phyloP scores from a whole-genome alignment of 92 coral and sea anemone genomes.

The Anthopleura xanthogrammica region DNA sequence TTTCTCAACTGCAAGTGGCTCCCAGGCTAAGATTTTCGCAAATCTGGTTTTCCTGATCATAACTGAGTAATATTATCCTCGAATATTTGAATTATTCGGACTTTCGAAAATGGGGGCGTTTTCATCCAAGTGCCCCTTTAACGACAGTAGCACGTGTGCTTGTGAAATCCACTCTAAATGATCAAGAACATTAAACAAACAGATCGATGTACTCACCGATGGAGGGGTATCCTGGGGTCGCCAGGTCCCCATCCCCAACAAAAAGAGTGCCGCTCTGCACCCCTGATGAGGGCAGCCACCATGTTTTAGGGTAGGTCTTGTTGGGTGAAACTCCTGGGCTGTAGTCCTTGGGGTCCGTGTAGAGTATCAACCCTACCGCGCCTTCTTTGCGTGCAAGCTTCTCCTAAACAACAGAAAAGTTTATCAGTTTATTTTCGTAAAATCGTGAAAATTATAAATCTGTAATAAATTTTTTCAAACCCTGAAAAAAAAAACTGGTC shows the following conservation, averaged over 20 bases:
- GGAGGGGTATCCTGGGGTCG: conserved; percentile 83
- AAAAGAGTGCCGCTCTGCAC: conserved; percentile 76
- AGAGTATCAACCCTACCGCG: conserved; percentile 71
- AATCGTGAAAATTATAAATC: too few species aligned
- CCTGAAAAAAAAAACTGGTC: too few species aligned
- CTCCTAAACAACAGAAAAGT: conserved; percentile 32
- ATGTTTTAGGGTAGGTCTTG: conserved; percentile 69
- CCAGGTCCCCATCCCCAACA: conserved; percentile 68
- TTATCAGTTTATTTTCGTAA: background rate
- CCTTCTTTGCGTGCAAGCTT: conserved; percentile 61
- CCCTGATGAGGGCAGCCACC: conserved; percentile 93
- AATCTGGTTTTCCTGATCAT: too few species aligned
- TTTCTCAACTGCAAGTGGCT: too few species aligned
- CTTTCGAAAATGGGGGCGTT: too few species aligned
- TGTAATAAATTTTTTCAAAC: too few species aligned
- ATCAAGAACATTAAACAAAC: background rate
- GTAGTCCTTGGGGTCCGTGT: conserved; percentile 75
- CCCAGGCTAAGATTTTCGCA: too few species aligned
- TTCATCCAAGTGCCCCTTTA: too few species aligned
- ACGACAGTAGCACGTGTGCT: too few species aligned
- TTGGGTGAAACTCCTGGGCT: conserved; percentile 54
- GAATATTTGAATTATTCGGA: too few species aligned
- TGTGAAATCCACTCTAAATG: too few species aligned
- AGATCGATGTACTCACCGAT: conserved; percentile 43
- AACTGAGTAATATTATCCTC: too few species aligned